These are phyloP conservation scores for Monarcha castaneiventris DNA, from an alignment of 2,113 vertebrate genomes.

Conservation along the genomic window DNA sequence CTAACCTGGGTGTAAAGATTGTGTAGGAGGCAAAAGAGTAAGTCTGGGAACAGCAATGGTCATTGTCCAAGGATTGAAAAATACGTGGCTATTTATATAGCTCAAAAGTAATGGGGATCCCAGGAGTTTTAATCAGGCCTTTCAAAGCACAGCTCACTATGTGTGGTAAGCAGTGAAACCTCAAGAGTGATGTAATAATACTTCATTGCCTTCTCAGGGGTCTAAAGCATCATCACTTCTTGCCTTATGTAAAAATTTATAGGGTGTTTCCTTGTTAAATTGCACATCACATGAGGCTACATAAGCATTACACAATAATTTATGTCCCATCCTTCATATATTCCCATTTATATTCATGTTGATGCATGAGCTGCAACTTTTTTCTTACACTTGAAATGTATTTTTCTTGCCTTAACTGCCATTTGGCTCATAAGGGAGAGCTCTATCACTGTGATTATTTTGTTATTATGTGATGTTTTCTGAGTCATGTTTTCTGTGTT, in stretches of 20 bases:
- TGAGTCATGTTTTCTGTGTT: not conserved
- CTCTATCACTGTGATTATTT: not conserved
- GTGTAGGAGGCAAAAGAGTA: not conserved
- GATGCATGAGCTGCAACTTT: not conserved
- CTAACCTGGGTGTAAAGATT: not conserved
- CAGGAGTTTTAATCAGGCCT: not conserved
- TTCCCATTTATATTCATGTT: not conserved
- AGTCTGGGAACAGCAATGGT: not conserved
- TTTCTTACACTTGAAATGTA: not conserved
- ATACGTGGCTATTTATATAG: not conserved
- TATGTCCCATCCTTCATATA: not conserved
- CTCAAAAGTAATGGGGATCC: not conserved
- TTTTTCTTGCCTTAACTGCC: not conserved
- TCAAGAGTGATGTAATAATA: not conserved
- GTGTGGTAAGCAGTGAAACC: constrained; percentile 11
- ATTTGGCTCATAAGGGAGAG: not conserved
- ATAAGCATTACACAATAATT: not conserved
- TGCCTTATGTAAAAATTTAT: not conserved
- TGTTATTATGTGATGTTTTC: not conserved
- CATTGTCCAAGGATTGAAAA: not conserved
- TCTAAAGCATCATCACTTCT: not conserved
- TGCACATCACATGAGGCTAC: constrained; percentile 31
- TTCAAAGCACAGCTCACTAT: not conserved
- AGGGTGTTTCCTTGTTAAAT: constrained; percentile 38
- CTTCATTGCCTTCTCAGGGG: constrained; percentile 7